Evolutionary conservation across 2,113 vertebrate genomes (phyloP).

Genomic region (Ardeotis arabs): DNA sequence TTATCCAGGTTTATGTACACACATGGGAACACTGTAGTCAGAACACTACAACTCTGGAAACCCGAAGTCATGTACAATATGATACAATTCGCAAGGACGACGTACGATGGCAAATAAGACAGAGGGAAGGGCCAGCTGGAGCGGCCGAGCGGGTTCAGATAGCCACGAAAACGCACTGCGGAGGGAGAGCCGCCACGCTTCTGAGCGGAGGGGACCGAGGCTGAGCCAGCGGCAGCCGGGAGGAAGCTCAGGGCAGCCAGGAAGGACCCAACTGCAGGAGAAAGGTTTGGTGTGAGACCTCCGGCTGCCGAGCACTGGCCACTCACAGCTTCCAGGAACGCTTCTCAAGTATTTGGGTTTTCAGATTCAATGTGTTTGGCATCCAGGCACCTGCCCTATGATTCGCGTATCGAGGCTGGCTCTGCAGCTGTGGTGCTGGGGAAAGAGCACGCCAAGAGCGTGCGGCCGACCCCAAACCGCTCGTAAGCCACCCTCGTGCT

Average conservation of each 20-base stretch:
- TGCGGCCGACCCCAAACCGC: background rate
- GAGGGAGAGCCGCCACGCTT: background rate
- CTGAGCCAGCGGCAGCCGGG: background rate
- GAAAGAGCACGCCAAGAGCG: background rate
- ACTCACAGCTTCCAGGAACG: background rate
- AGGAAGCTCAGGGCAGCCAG: background rate
- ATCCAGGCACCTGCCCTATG: rapidly evolving
- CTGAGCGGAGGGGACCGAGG: rapidly evolving
- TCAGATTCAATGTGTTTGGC: background rate
- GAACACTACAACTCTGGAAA: constrained; percentile 62
- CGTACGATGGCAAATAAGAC: background rate
- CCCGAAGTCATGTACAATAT: constrained; percentile 69
- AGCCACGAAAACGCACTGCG: background rate
- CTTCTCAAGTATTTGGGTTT: background rate
- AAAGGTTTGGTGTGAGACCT: background rate
- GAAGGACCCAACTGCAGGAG: background rate
- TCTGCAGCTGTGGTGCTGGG: background rate
- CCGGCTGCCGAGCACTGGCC: background rate
- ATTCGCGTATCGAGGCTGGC: background rate
- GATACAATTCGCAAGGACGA: constrained; percentile 57
- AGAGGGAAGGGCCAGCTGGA: background rate
- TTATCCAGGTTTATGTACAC: constrained; percentile 74
- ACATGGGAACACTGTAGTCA: constrained; percentile 65
- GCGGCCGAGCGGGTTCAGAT: background rate
- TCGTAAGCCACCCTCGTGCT: background rate